Percentiles rank a stretch among this genome's conserved stretches.
Evolutionary conservation across 2,888 invertebrate genomes (phyloP).

Genomic region (Dendrolimus pini): DNA sequence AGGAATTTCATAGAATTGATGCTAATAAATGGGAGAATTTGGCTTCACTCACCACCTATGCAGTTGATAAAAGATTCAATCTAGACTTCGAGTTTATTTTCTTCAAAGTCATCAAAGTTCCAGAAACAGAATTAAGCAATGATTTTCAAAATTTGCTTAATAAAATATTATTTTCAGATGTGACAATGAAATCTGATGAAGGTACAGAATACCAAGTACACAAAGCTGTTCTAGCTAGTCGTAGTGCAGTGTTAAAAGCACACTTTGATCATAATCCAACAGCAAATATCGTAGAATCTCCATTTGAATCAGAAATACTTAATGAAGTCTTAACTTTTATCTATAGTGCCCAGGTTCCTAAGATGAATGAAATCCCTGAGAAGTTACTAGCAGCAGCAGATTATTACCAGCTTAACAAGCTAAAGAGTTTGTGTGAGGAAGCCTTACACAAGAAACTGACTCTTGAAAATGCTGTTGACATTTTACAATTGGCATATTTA

Average conservation of each 20-base stretch:
- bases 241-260: constrained; percentile 61
- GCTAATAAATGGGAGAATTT: constrained; percentile 67
- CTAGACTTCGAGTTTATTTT: constrained; percentile 65
- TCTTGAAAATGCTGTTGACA: constrained; percentile 64
- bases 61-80: constrained; percentile 56
- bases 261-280: constrained; percentile 65
- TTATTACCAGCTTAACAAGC: too few relatives aligned
- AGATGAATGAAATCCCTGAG: constrained; percentile 60
- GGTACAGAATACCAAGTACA: constrained; percentile 56
- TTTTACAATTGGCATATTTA: constrained; percentile 56
- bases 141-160: constrained; percentile 59
- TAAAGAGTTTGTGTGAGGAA: constrained; percentile 29
- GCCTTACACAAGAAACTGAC: constrained; percentile 62
- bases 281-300: constrained; percentile 57
- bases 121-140: constrained; percentile 51
- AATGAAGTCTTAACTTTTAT: constrained; percentile 19
- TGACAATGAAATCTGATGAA: constrained; percentile 58
- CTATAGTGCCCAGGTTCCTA: constrained; percentile 64
- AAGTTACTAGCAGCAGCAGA: constrained; percentile 21
- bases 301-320: constrained; percentile 52
- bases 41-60: constrained; percentile 55
- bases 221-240: constrained; percentile 58
- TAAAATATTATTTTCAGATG: constrained; percentile 59
- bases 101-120: constrained; percentile 57
- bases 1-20: constrained; percentile 56